These are phyloP conservation scores for Pelobates cultripes DNA, from an alignment of 2,797 vertebrate genomes.

Conservation along the genomic window DNA sequence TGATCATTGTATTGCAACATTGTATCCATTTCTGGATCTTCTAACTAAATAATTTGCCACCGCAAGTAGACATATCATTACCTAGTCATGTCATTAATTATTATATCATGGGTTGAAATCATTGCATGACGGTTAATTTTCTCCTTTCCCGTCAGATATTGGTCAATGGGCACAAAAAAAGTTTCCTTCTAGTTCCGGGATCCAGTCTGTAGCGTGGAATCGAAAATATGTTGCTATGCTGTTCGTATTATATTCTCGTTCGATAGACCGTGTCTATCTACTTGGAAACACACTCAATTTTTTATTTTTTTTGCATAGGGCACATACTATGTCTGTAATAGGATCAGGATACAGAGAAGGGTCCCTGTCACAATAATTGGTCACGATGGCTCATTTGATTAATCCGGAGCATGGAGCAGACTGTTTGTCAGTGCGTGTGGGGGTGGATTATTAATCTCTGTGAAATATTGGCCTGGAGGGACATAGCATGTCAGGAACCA, in stretches of 20 bases:
- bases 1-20: too few relatives aligned
- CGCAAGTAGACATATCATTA: too few relatives aligned
- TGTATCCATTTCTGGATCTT: too few relatives aligned
- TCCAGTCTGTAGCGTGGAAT: not conserved
- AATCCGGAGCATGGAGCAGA: constrained; percentile 43
- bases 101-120: too few relatives aligned
- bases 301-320: not conserved
- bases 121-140: too few relatives aligned
- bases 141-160: too few relatives aligned
- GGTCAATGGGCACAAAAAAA: not conserved
- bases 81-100: too few relatives aligned
- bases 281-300: constrained; percentile 5
- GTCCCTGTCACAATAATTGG: constrained; percentile 50
- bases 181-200: not conserved
- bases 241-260: not conserved
- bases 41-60: too few relatives aligned
- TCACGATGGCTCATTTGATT: constrained; percentile 47
- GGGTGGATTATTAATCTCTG: constrained; percentile 42
- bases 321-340: constrained; percentile 31
- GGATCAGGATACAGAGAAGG: constrained; percentile 37
- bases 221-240: not conserved
- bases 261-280: constrained; percentile 7
- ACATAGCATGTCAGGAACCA: constrained; percentile 3
- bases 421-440: constrained; percentile 29
- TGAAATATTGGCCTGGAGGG: constrained; percentile 23